These are phyloP conservation scores for Smithornis capensis DNA, from an alignment of 2,113 vertebrate genomes.

Conservation along the genomic window DNA sequence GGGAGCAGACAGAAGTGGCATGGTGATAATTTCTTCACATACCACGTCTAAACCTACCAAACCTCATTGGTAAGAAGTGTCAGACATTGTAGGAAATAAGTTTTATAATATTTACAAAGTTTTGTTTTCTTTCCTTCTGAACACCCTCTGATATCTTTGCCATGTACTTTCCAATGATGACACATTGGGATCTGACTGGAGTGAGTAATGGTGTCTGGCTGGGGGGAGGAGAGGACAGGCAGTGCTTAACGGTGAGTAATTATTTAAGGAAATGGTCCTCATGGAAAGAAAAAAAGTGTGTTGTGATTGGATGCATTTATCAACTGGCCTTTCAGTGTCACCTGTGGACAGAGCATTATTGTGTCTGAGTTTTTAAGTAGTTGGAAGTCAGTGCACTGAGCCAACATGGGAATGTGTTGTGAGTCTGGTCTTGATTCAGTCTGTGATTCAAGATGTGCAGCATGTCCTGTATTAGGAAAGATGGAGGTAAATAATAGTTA, in stretches of 20 bases:
- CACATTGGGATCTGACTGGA: slow-evolving; percentile 47
- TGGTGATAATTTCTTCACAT: slow-evolving; percentile 26
- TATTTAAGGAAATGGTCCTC: slow-evolving; percentile 22
- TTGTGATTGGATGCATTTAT: slow-evolving; percentile 49
- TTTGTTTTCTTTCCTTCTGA: slow-evolving; percentile 58
- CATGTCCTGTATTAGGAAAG: not conserved
- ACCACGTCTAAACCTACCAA: not conserved
- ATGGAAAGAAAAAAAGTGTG: slow-evolving; percentile 14
- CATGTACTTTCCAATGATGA: slow-evolving; percentile 68
- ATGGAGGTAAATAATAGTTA: not conserved
- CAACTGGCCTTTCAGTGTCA: slow-evolving; percentile 28
- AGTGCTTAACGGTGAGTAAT: slow-evolving; percentile 45
- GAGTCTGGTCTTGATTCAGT: not conserved
- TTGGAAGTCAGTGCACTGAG: slow-evolving; percentile 1
- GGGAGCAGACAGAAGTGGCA: slow-evolving; percentile 1
- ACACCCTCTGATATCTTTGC: slow-evolving; percentile 56
- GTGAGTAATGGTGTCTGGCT: slow-evolving; percentile 59
- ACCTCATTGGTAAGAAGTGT: not conserved
- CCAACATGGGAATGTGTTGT: not conserved
- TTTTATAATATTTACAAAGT: slow-evolving; percentile 35
- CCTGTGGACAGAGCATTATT: slow-evolving; percentile 12
- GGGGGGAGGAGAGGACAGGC: slow-evolving; percentile 30
- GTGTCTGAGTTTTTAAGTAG: slow-evolving; percentile 15
- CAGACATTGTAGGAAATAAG: slow-evolving; percentile 33
- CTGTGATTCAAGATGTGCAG: not conserved